Evolutionary conservation across 2,888 invertebrate species (phyloP).

Genomic region (Zygogramma bicolorata): DNA sequence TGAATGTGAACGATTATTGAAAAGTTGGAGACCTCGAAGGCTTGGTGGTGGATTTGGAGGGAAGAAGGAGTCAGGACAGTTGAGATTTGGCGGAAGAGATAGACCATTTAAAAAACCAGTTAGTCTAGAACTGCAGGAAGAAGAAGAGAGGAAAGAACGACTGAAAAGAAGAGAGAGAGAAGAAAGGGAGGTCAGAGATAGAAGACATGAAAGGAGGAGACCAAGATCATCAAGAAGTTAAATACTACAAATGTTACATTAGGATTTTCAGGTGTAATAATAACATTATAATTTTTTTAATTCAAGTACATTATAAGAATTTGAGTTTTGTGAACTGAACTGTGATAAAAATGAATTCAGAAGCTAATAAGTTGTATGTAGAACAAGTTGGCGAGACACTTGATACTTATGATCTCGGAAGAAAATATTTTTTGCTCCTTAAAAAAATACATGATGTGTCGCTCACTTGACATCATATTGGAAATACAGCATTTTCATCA

Average conservation of each 20-base stretch:
- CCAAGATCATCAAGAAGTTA: slow-evolving; percentile 32
- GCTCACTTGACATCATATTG: too few relatives aligned
- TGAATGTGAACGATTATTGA: slow-evolving; percentile 78
- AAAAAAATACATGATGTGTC: too few relatives aligned
- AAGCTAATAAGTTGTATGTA: too few relatives aligned
- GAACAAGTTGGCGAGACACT: too few relatives aligned
- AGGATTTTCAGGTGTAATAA: neutral
- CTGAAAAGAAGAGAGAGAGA: slow-evolving; percentile 28
- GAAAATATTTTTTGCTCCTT: too few relatives aligned
- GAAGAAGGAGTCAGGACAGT: slow-evolving; percentile 86
- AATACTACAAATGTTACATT: neutral
- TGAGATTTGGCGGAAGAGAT: slow-evolving; percentile 86
- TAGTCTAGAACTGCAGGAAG: slow-evolving; percentile 59
- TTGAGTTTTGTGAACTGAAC: too few relatives aligned
- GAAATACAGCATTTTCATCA: too few relatives aligned
- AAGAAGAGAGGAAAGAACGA: slow-evolving; percentile 45
- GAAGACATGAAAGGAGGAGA: slow-evolving; percentile 16
- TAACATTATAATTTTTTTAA: neutral
- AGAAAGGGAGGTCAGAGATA: slow-evolving; percentile 35
- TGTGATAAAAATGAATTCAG: too few relatives aligned
- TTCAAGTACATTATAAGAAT: too few relatives aligned
- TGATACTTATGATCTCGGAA: too few relatives aligned
- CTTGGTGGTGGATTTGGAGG: slow-evolving; percentile 92
- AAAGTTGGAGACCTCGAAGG: slow-evolving; percentile 87
- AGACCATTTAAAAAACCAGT: slow-evolving; percentile 81